Evolutionary conservation across 1,140 invertebrate genomes (phyloP), one percentile per base, ranked within the genome.

Genomic region (Lepidurus arcticus): DNA sequence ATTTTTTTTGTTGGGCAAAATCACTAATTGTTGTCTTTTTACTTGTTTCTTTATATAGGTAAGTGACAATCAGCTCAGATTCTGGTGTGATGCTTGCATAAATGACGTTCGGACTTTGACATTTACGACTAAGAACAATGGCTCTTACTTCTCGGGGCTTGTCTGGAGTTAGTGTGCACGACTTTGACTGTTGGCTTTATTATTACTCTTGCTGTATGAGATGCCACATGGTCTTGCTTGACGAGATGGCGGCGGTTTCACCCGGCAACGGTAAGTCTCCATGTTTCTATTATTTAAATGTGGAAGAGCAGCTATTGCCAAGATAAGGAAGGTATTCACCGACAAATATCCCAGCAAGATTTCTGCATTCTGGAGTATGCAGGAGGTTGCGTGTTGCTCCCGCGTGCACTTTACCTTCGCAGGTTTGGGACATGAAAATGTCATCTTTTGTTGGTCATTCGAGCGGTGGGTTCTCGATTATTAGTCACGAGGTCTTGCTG

Each of bases 371-470:
- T 34, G 34, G 53, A 16, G 9, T 13, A 65, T 13, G 53, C 21
- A 7, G 53, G 53, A 65, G 53, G 53, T 65, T 65, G 53, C 53
- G 53, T 65, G 53, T 21, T 21, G 13, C 13, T 11, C 53, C 53
- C 9, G 34, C 34, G 53, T 65, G 53, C 53, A 65, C 53, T 65
- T 65, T 21, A 65, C 16, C 53, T 65, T 65, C 21, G 53, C 53
- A 65, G 53, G 16, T 65, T 65, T 34, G 34, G 8, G 53, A 65
- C 53, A 65, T 65, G 53, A 65, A 16, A 65, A 65, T 65, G 53
- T 65, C 53, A 65, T 65, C 53, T 65, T 65, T 65, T 65, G 53
- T 65, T 34, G 53, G 53, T 65, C 53, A 65, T 65, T 65, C 53
- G 53, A 65, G 53, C 21, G 1, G 53, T 34, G 34, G 34, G 53